Percentiles rank a stretch among this genome's conserved stretches.
Conservation (phyloP, 2,888 invertebrate genomes). For the Drosophila anomalata region DNA sequence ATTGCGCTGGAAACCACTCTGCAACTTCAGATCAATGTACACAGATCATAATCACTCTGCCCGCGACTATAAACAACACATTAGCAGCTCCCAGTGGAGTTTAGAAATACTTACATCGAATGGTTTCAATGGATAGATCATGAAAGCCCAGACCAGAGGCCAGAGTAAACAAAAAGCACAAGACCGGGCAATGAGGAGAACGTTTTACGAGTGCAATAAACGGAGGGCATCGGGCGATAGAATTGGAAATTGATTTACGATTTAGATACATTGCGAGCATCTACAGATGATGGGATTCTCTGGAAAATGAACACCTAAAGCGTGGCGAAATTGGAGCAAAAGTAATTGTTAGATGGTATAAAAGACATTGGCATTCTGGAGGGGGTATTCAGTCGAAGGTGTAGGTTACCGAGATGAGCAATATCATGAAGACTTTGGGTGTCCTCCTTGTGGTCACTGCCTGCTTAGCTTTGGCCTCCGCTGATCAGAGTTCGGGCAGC, state of each 20-base stretch:
- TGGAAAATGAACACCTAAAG: conserved; percentile 39
- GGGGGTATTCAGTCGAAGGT: conserved; percentile 47
- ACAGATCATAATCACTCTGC: conserved; percentile 1
- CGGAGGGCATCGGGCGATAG: conserved; percentile 16
- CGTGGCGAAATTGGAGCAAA: conserved; percentile 12
- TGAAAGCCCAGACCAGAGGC: conserved; percentile 39
- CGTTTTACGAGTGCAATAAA: conserved; percentile 67
- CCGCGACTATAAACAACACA: not conserved
- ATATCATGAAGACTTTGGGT: conserved; percentile 24
- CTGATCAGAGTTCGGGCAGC: conserved; percentile 8
- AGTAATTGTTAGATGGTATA: conserved; percentile 41
- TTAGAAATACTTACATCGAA: not conserved
- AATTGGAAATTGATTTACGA: conserved; percentile 64
- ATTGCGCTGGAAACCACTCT: conserved; percentile 38
- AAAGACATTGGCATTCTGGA: conserved; percentile 24
- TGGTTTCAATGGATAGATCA: conserved; percentile 51
- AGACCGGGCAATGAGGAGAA: conserved; percentile 25
- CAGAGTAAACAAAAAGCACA: conserved; percentile 41
- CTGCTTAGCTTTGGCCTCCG: conserved; percentile 10
- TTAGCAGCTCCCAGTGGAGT: not conserved
- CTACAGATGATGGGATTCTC: conserved; percentile 34
- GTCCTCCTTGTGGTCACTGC: conserved; percentile 25
- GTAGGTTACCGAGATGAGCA: conserved; percentile 1
- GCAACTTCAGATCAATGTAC: conserved; percentile 4
- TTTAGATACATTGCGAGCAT: conserved; percentile 40